These are phyloP conservation scores for Bombus difficillimus DNA, from an alignment of 1,140 invertebrate species.

Conservation along the genomic window DNA sequence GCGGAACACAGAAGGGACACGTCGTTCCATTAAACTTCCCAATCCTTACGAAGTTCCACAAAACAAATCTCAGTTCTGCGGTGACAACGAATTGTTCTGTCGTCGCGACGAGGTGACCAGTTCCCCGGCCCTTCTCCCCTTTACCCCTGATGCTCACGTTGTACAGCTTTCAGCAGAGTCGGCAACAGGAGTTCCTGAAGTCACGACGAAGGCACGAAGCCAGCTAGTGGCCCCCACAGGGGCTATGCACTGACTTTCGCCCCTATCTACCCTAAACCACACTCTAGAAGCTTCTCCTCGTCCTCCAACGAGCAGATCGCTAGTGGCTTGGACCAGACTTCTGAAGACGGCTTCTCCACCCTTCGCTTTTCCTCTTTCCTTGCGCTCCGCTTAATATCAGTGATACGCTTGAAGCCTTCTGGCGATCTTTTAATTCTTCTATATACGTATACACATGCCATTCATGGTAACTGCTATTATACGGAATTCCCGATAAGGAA, in stretches of 20 bases:
- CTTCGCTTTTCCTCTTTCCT: conserved; percentile 15
- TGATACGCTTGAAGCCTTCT: conserved; percentile 46
- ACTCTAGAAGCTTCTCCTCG: conserved; percentile 57
- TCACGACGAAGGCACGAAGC: conserved; percentile 74
- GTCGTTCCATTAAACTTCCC: conserved; percentile 17
- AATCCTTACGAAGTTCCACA: conserved; percentile 2
- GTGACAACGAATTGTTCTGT: conserved; percentile 53
- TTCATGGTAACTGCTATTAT: neutral
- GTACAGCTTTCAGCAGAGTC: conserved; percentile 76
- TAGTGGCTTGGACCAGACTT: conserved; percentile 56
- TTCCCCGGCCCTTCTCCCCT: conserved; percentile 14
- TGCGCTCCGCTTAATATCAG: conserved; percentile 44
- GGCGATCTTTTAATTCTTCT: conserved; percentile 41
- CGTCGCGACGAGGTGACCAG: conserved; percentile 52
- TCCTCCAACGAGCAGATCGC: conserved; percentile 55
- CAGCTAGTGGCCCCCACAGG: conserved; percentile 79
- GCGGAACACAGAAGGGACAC: neutral
- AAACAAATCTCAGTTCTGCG: conserved; percentile 56
- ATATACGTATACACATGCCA: neutral
- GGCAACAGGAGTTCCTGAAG: conserved; percentile 77
- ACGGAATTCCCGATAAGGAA: too few relatives aligned
- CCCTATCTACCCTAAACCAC: conserved; percentile 72
- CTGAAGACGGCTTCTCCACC: conserved; percentile 47
- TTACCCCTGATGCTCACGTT: conserved; percentile 45
- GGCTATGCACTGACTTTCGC: conserved; percentile 79